Conservation (phyloP, 2,113 vertebrate genomes). For the Ardeotis arabs region DNA sequence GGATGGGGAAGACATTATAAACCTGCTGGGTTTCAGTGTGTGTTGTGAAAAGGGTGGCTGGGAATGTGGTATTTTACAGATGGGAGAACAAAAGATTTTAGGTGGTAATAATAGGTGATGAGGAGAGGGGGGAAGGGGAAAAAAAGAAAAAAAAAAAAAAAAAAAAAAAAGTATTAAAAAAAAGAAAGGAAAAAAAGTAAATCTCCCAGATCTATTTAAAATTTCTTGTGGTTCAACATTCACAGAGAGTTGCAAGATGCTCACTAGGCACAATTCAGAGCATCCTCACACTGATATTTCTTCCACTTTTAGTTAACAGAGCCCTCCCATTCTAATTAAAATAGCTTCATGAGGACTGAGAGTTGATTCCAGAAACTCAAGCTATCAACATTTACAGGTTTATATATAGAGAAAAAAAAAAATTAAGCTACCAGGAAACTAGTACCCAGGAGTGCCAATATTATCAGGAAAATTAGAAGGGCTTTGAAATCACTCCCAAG, state of each 20-base stretch:
- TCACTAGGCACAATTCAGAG: neutral
- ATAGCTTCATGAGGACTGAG: slow-evolving; percentile 40
- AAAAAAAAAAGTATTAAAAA: neutral
- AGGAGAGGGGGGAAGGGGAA: accelerated
- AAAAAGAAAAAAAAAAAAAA: too few relatives aligned
- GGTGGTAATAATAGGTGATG: neutral
- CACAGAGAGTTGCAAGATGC: neutral
- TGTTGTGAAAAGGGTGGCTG: neutral
- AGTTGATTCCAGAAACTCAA: slow-evolving; percentile 38
- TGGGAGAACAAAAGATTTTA: neutral
- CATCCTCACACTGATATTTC: neutral
- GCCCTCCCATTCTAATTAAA: slow-evolving; percentile 59
- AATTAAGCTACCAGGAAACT: slow-evolving; percentile 10
- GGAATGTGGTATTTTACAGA: neutral
- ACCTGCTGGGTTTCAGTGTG: neutral
- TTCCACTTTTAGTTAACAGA: slow-evolving; percentile 60
- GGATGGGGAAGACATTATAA: neutral
- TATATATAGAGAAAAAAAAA: neutral
- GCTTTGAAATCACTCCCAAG: slow-evolving; percentile 11
- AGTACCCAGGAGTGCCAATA: slow-evolving; percentile 43
- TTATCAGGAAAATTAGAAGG: slow-evolving; percentile 53
- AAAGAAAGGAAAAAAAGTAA: neutral
- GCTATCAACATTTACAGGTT: slow-evolving; percentile 6
- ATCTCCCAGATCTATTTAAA: neutral
- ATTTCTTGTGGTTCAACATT: neutral